phyloP scores from a whole-genome alignment of 1,140 invertebrate genomes.

The Anadara kagoshimensis region DNA sequence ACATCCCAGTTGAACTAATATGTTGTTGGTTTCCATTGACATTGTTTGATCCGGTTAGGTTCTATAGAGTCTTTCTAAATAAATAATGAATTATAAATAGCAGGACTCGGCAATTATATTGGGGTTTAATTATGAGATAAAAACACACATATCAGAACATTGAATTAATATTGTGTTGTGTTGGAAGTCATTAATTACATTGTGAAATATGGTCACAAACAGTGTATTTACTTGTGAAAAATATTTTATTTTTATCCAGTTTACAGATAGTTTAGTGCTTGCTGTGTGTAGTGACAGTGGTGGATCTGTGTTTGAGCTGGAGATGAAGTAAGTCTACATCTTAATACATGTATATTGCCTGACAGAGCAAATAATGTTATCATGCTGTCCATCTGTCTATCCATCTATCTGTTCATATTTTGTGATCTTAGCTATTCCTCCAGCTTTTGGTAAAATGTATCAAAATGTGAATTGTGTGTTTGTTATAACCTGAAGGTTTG shows the following conservation, averaged over 20 bases:
- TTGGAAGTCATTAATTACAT: neutral
- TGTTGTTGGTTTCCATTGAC: too few relatives aligned
- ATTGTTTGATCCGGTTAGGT: too few relatives aligned
- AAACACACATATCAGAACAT: neutral
- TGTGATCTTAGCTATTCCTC: too few relatives aligned
- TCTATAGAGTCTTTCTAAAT: too few relatives aligned
- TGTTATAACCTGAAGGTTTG: too few relatives aligned
- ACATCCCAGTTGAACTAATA: too few relatives aligned
- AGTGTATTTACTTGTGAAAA: neutral
- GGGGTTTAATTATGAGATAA: constrained; percentile 1
- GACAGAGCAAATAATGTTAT: neutral
- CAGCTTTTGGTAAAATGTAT: too few relatives aligned
- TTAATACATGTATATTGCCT: neutral
- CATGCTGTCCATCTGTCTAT: neutral
- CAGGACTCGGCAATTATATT: too few relatives aligned
- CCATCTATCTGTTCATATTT: too few relatives aligned
- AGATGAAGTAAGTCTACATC: constrained; percentile 81
- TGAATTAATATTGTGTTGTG: neutral
- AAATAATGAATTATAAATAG: too few relatives aligned
- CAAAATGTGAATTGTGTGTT: too few relatives aligned
- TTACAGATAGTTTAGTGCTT: constrained; percentile 84
- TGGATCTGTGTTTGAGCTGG: constrained; percentile 97
- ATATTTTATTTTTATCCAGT: constrained; percentile 74
- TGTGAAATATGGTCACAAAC: neutral
- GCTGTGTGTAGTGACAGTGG: constrained; percentile 94